Percentiles rank a stretch among this genome's conserved stretches.
Evolutionary conservation across 2,888 invertebrate genomes (phyloP).

Genomic region (Pandemis corylana): DNA sequence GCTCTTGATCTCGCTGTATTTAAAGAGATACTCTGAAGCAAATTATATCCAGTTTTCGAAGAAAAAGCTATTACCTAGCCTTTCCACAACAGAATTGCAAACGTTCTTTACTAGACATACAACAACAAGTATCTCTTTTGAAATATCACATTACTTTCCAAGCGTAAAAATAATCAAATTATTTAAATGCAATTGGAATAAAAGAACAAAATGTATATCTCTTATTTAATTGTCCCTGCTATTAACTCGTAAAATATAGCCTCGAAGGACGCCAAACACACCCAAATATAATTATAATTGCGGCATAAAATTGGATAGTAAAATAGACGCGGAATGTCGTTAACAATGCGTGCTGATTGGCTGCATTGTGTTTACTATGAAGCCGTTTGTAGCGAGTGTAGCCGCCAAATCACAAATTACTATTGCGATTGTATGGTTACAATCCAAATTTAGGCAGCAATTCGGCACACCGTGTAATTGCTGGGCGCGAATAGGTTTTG

Average conservation of each 20-base stretch:
- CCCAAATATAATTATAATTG: neutral
- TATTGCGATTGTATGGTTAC: slow-evolving; percentile 31
- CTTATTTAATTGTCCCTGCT: neutral
- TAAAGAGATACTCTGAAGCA: too few species aligned
- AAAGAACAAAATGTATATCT: too few species aligned
- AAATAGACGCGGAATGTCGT: neutral
- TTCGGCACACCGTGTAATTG: slow-evolving; percentile 31
- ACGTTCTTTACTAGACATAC: too few species aligned
- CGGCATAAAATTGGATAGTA: neutral
- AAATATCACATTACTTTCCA: too few species aligned
- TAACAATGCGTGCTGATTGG: slow-evolving; percentile 31
- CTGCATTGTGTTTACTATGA: slow-evolving; percentile 29
- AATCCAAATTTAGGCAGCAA: slow-evolving; percentile 36
- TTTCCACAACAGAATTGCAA: too few species aligned
- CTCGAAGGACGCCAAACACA: neutral
- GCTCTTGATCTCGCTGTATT: too few species aligned
- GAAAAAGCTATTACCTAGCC: too few species aligned
- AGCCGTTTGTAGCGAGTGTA: slow-evolving; percentile 29
- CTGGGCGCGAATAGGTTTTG: neutral
- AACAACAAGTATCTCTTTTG: too few species aligned
- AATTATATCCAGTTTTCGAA: too few species aligned
- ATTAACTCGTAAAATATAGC: neutral
- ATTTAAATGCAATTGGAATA: too few species aligned
- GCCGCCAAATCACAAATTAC: slow-evolving; percentile 39
- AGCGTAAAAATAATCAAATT: too few species aligned